A percentile compares a stretch with the other conserved stretches of the same genome.
Conservation (phyloP, 1,140 invertebrate genomes). For the Rhopalosiphum padi region DNA sequence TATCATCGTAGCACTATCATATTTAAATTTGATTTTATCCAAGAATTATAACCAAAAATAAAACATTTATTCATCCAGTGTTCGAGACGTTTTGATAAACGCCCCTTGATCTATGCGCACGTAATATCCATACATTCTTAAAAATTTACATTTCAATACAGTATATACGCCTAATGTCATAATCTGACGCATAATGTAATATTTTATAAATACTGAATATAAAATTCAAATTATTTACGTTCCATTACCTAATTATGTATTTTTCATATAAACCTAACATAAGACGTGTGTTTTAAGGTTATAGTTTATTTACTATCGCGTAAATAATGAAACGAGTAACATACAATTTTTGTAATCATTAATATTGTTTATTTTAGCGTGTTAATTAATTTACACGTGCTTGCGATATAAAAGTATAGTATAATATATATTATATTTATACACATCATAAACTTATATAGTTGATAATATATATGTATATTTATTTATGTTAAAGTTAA, state of each 20-base stretch:
- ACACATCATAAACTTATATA: no score
- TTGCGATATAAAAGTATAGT: not conserved
- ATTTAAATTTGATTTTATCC: not conserved
- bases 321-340: not conserved
- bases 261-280: not conserved
- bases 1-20: not conserved
- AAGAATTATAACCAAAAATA: not conserved
- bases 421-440: not conserved
- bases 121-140: not conserved
- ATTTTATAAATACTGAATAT: not conserved
- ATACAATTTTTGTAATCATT: not conserved
- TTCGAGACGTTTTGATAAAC: constrained; percentile 1
- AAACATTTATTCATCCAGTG: not conserved
- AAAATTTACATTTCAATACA: not conserved
- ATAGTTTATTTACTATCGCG: not conserved
- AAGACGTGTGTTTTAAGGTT: not conserved
- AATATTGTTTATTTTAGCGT: not conserved
- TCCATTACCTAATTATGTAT: not conserved
- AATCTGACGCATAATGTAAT: not conserved
- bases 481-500: not conserved
- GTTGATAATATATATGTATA: not conserved
- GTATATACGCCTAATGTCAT: not conserved
- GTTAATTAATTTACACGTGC: not conserved
- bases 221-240: not conserved
- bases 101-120: not conserved